These are phyloP conservation scores for Brachionus manjavacas DNA, from an alignment of 1,140 invertebrate genomes.

Conservation along the genomic window DNA sequence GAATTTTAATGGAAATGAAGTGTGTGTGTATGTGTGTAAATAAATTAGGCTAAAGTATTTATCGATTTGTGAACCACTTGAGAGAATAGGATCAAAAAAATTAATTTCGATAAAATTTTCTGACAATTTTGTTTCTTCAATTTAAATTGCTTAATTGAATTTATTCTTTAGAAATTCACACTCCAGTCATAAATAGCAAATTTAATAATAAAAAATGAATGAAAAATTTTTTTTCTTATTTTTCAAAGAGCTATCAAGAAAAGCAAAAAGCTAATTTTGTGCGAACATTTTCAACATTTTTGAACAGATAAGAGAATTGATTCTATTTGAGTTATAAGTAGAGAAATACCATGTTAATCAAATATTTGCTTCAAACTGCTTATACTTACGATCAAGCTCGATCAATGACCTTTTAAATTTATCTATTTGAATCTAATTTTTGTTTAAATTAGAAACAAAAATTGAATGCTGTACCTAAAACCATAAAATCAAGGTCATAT, in stretches of 20 bases:
- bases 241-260: not conserved
- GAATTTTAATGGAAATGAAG: not conserved
- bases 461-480: not conserved
- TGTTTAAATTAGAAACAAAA: not conserved
- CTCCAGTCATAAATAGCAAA: not conserved
- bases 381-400: not conserved
- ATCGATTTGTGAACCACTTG: not conserved
- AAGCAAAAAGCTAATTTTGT: too few species aligned
- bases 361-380: not conserved
- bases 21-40: not conserved
- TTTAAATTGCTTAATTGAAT: not conserved
- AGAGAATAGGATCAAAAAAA: not conserved
- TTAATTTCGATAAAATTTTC: not conserved
- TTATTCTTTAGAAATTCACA: not conserved
- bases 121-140: not conserved
- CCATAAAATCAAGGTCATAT: not conserved
- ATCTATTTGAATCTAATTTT: not conserved
- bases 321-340: not conserved
- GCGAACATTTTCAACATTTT: not conserved
- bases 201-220: not conserved
- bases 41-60: not conserved
- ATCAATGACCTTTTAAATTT: not conserved
- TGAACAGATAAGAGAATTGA: not conserved
- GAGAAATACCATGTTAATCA: not conserved
- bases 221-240: not conserved